phyloP scores from a whole-genome alignment of 2,797 vertebrate species.

The Taenioides sp. region DNA sequence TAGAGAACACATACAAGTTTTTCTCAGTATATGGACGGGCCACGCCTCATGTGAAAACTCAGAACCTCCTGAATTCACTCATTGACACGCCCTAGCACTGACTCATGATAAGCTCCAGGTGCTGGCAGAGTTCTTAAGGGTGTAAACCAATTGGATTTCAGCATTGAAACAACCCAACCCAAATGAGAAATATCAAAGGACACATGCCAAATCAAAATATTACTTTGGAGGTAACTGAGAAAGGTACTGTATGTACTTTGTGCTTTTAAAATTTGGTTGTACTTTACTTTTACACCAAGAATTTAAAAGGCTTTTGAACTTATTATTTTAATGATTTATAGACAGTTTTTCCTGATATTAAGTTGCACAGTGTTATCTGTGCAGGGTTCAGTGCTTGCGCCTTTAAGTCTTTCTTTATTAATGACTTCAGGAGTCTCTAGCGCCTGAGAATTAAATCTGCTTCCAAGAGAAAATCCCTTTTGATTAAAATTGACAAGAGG shows the following conservation, averaged over 20 bases:
- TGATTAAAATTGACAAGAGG: background rate
- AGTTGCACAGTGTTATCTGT: background rate
- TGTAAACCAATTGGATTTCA: no score
- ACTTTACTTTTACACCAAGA: no score
- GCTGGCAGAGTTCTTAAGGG: no score
- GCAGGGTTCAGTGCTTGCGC: constrained; percentile 3
- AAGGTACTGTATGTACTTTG: background rate
- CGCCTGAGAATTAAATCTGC: constrained; percentile 10
- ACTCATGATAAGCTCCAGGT: no score
- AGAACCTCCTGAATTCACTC: no score
- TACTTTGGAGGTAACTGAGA: no score
- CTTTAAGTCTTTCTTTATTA: constrained; percentile 1
- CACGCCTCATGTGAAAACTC: no score
- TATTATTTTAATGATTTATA: background rate
- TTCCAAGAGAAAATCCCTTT: background rate
- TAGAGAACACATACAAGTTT: no score
- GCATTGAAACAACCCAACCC: no score
- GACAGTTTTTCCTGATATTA: background rate
- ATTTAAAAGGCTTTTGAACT: background rate
- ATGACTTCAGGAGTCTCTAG: constrained; percentile 2
- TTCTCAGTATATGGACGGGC: no score
- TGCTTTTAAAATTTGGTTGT: background rate
- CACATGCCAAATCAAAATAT: background rate
- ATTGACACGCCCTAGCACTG: no score
- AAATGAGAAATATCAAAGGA: no score